Base-by-base conservation (phyloP, 2,797 vertebrate genomes). In the Phoeniculus purpureus region DNA sequence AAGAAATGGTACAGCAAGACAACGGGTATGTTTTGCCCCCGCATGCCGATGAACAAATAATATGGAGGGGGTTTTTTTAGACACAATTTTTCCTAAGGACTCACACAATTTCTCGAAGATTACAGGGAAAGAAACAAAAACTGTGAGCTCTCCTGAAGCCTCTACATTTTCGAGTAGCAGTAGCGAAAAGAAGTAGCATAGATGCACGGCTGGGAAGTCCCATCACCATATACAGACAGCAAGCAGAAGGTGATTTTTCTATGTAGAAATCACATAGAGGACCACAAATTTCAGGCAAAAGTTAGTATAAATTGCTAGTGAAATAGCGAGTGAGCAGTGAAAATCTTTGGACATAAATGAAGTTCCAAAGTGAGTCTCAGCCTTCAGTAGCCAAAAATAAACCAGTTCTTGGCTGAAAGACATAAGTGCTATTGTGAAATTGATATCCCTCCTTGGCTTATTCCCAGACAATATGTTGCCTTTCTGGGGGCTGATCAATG, bases 401-500 rank as follows among this genome's bases (percentile, higher is more conserved):
- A 97, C 97, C 22, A 80, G 86, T 87, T 97, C 95, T 97, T 97
- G 97, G 97, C 97, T 97, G 97, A 96, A 96, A 97, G 97, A 98
- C 97, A 93, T 97, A 95, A 97, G 97, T 95, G 97, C 96, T 97
- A 97, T 98, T 97, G 97, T 96, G 96, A 98, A 98, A 98, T 98
- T 98, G 98, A 99, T 98, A 98, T 98, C 97, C 97, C 97, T 97
- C 96, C 97, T 97, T 96, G 94, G 98, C 98, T 96, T 97, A 97
- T 97, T 98, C 98, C 98, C 98, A 98, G 98, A 98, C 98, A 99
- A 98, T 98, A 98, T 98, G 98, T 98, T 98, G 98, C 97, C 98
- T 98, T 98, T 98, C 98, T 98, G 97, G 97, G 97, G 98, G 97
- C 97, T 98, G 98, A 98, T 99, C 98, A 98, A 97, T 97, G 97